Percentiles rank a stretch among this genome's conserved stretches.
phyloP scores from a whole-genome alignment of 2,888 invertebrate species.

The Ligdia adustata region DNA sequence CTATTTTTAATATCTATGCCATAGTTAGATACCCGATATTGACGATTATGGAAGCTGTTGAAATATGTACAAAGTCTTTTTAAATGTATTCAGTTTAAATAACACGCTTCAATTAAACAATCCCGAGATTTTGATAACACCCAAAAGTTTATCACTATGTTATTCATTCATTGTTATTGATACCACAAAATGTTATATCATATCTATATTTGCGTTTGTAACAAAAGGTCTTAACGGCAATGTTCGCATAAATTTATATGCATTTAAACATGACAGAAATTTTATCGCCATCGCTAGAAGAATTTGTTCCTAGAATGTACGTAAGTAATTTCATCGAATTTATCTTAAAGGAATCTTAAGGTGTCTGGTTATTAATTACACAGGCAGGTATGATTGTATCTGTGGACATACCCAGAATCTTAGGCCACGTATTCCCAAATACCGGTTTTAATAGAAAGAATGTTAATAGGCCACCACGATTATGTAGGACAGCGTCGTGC shows the following conservation, averaged over 20 bases:
- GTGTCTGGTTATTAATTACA: constrained; percentile 25
- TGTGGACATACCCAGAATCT: constrained; percentile 23
- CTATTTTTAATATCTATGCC: too few relatives aligned
- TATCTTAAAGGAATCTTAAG: constrained; percentile 22
- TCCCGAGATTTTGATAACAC: constrained; percentile 8
- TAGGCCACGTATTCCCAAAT: constrained; percentile 34
- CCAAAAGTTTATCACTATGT: constrained; percentile 12
- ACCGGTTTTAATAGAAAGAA: constrained; percentile 54
- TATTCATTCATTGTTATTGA: constrained; percentile 8
- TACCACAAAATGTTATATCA: constrained; percentile 1
- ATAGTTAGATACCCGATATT: too few relatives aligned
- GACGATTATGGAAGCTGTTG: too few relatives aligned
- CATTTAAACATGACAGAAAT: constrained; percentile 9
- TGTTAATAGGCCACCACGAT: constrained; percentile 55
- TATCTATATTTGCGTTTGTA: constrained; percentile 4
- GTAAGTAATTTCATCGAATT: constrained; percentile 16
- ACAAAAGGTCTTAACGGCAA: constrained; percentile 6
- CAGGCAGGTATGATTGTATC: constrained; percentile 29
- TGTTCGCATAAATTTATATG: constrained; percentile 7
- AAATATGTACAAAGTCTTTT: too few relatives aligned
- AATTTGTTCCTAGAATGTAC: constrained; percentile 25
- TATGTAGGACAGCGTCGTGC: constrained; percentile 53
- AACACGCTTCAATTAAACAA: too few relatives aligned
- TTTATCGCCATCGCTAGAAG: constrained; percentile 10
- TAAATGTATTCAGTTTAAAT: too few relatives aligned